Percentiles rank a stretch among this genome's conserved stretches.
These are phyloP conservation scores for Nomada lathburiana DNA, from an alignment of 2,888 invertebrate genomes.

Conservation along the genomic window DNA sequence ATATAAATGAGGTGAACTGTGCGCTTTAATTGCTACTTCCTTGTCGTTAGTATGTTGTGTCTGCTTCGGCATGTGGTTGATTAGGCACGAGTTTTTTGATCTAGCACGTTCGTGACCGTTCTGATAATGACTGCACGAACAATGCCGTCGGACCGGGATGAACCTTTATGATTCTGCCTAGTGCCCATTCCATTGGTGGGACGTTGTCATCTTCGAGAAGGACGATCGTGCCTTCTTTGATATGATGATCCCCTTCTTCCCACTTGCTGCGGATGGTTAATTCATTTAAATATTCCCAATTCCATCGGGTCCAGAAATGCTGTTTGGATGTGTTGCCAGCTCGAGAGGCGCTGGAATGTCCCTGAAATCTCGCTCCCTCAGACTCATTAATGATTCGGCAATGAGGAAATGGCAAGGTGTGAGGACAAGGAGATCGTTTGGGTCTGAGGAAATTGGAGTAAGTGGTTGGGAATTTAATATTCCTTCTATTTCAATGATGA, in stretches of 20 bases:
- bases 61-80: neutral
- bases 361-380: slow-evolving; percentile 3
- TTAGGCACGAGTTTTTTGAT: neutral
- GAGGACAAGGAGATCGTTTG: neutral
- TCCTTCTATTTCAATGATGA: neutral
- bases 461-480: slow-evolving; percentile 6
- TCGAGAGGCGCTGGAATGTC: slow-evolving; percentile 4
- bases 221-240: neutral
- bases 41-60: no score
- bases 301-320: slow-evolving; percentile 18
- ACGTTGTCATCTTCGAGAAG: slow-evolving; percentile 12
- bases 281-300: slow-evolving; percentile 13
- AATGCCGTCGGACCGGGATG: slow-evolving; percentile 20
- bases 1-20: no score
- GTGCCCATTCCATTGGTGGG: slow-evolving; percentile 9
- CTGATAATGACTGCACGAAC: neutral
- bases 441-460: slow-evolving; percentile 7
- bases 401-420: slow-evolving; percentile 2
- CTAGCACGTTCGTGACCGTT: neutral
- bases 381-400: neutral
- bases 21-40: no score
- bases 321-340: slow-evolving; percentile 20
- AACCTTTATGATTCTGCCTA: neutral
- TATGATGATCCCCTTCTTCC: neutral
- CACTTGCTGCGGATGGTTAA: slow-evolving; percentile 12